Evolutionary conservation across 2,113 vertebrate species (phyloP).

Genomic region (Myrmophylax atrothorax): DNA sequence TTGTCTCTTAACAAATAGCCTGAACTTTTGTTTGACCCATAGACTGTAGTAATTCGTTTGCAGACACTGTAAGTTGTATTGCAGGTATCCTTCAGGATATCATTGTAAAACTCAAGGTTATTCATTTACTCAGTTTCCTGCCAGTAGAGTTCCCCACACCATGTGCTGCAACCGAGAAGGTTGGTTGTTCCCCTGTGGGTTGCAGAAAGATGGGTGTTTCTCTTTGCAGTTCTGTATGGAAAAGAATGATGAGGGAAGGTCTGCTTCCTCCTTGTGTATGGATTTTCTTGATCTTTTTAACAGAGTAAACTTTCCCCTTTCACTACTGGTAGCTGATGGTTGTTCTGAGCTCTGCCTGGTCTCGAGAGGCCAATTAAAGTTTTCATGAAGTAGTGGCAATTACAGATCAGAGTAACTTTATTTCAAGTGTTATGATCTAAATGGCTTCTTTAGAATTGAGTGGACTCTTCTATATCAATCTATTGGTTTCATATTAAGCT

Average conservation of each 20-base stretch:
- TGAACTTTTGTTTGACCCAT: background rate
- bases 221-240: background rate
- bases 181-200: background rate
- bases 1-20: background rate
- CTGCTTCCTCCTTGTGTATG: background rate
- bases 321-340: background rate
- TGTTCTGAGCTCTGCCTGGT: background rate
- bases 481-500: background rate
- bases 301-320: background rate
- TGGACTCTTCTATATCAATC: background rate
- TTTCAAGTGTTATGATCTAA: background rate
- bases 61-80: background rate
- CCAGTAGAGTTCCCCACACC: background rate
- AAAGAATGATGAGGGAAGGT: background rate
- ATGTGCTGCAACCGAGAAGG: background rate
- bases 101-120: conserved; percentile 25
- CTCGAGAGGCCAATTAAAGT: background rate
- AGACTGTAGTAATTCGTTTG: background rate
- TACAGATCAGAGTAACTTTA: background rate
- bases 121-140: conserved; percentile 30
- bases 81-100: background rate
- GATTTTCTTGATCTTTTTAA: conserved; percentile 11
- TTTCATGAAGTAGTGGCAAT: background rate
- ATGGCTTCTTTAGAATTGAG: background rate
- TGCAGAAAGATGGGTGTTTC: background rate